Percentiles rank a stretch among this genome's conserved stretches.
Conservation (phyloP, 2,797 vertebrate genomes). For the Pseudocheirus occidentalis region DNA sequence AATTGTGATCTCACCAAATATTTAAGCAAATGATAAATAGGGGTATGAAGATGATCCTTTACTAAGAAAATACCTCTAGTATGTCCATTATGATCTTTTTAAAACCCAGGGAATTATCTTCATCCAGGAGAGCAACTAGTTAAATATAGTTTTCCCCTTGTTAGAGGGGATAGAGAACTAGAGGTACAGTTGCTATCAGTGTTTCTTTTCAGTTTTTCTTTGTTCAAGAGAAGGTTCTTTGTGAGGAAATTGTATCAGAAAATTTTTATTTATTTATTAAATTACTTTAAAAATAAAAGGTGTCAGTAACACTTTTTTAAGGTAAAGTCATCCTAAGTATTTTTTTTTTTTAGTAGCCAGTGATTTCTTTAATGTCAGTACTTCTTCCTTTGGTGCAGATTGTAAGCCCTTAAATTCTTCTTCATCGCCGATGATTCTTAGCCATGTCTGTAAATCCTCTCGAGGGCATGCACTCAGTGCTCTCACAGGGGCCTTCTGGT, state of each 20-base stretch:
- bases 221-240: background rate
- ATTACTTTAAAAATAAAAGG: background rate
- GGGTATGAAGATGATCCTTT: background rate
- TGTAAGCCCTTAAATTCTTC: background rate
- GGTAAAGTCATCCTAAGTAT: background rate
- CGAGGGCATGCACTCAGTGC: background rate
- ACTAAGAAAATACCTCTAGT: background rate
- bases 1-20: constrained; percentile 74
- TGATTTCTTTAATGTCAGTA: background rate
- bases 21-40: background rate
- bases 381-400: background rate
- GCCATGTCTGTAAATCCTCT: background rate
- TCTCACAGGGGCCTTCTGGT: background rate
- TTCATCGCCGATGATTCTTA: background rate
- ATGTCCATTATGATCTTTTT: background rate
- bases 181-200: background rate
- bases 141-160: background rate
- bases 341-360: background rate
- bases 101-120: background rate
- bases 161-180: background rate
- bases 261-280: background rate
- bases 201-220: background rate
- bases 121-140: background rate
- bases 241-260: background rate
- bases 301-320: background rate